Conservation (phyloP, 2,888 invertebrate species). For the Chrysolina americana region DNA sequence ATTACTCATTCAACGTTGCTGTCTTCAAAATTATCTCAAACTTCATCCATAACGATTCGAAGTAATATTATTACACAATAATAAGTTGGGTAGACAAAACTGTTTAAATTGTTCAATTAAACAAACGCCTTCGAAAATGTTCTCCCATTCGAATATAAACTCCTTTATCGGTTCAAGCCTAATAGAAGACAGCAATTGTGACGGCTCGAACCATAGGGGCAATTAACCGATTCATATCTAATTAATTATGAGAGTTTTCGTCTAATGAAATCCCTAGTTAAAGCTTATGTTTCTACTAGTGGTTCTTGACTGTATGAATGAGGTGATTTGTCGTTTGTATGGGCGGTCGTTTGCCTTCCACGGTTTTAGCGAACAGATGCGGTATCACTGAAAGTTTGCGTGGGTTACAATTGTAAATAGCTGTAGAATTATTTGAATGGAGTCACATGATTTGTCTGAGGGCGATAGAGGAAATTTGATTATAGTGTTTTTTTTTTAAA, state of each 20-base stretch:
- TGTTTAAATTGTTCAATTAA: neutral
- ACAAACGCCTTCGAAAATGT: neutral
- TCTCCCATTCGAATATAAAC: neutral
- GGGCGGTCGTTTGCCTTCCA: no score
- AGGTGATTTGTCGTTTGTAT: no score
- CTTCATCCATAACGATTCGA: neutral
- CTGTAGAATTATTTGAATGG: no score
- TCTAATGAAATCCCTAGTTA: neutral
- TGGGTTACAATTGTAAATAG: no score
- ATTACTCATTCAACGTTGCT: no score
- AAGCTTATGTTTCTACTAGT: neutral
- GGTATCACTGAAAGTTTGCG: no score
- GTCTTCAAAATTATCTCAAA: neutral
- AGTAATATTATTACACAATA: neutral
- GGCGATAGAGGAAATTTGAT: no score
- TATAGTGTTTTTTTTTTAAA: no score
- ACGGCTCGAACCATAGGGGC: neutral
- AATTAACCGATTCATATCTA: constrained; percentile 5
- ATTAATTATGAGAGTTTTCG: neutral
- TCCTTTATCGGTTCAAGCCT: neutral
- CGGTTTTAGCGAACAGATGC: no score
- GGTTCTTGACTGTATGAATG: no score
- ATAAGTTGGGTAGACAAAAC: neutral
- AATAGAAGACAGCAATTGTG: neutral
- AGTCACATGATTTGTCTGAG: no score